These are phyloP conservation scores for Aegotheles bennettii DNA, from an alignment of 2,113 vertebrate genomes.

Conservation along the genomic window DNA sequence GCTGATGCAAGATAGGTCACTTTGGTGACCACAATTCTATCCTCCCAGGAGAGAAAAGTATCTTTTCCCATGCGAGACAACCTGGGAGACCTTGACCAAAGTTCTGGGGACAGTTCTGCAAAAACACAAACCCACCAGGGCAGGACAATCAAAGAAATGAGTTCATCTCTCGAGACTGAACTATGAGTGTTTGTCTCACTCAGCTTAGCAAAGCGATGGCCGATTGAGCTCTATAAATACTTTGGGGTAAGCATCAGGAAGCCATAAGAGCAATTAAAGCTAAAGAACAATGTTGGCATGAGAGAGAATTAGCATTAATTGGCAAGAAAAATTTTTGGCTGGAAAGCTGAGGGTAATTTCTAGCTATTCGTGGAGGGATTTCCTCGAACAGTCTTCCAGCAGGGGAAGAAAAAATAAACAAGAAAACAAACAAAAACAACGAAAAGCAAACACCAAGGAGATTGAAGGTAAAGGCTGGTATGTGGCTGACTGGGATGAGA, in stretches of 20 bases:
- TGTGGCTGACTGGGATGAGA: not conserved
- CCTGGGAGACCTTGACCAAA: not conserved
- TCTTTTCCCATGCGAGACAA: not conserved
- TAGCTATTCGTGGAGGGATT: not conserved
- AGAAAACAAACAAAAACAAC: not conserved
- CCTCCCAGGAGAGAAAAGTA: not conserved
- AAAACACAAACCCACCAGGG: not conserved
- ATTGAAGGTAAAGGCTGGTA: not conserved
- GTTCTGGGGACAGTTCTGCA: not conserved
- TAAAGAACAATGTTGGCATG: not conserved
- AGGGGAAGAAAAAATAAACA: not conserved
- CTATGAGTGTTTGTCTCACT: not conserved
- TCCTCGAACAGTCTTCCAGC: not conserved
- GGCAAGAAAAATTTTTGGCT: not conserved
- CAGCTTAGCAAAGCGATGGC: not conserved
- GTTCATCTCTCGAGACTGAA: not conserved
- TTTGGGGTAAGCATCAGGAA: not conserved
- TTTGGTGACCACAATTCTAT: fast-evolving
- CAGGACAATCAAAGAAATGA: not conserved
- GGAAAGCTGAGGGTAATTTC: not conserved
- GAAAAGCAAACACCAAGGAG: not conserved
- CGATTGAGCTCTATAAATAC: not conserved
- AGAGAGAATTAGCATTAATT: not conserved
- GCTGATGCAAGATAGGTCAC: not conserved
- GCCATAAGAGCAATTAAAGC: not conserved